A percentile compares a stretch with the other conserved stretches of the same genome.
Conservation (phyloP, 2,888 invertebrate species). For the Thumatha senex region DNA sequence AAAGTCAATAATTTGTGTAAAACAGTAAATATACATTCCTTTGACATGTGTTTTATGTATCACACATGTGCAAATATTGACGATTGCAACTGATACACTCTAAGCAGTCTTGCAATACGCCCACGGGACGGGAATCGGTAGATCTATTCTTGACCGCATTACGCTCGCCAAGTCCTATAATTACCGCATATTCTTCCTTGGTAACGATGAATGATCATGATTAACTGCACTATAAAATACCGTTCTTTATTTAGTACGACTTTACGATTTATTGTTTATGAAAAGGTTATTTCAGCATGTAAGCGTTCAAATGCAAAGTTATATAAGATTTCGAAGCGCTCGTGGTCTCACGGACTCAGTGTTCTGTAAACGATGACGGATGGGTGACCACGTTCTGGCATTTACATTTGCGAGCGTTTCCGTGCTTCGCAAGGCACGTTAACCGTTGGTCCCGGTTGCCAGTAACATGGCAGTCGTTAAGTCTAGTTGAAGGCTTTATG, state of each 20-base stretch:
- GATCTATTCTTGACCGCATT: constrained; percentile 20
- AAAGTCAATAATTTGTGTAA: background rate
- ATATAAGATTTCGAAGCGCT: no score
- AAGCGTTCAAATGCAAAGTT: no score
- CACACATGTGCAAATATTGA: background rate
- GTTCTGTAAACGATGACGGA: no score
- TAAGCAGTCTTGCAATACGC: constrained; percentile 8
- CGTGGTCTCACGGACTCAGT: no score
- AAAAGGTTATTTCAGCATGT: no score
- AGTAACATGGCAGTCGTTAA: no score
- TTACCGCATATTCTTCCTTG: constrained; percentile 19
- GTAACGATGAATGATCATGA: constrained; percentile 17
- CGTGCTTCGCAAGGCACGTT: no score
- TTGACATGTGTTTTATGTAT: background rate
- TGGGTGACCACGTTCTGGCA: no score
- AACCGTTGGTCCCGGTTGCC: no score
- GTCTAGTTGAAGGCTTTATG: no score
- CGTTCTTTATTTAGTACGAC: background rate
- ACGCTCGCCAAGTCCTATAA: constrained; percentile 16
- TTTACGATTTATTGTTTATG: no score
- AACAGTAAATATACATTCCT: background rate
- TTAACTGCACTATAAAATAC: background rate
- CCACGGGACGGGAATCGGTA: constrained; percentile 15
- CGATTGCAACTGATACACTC: constrained; percentile 4
- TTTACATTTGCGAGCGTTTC: no score